Conservation (phyloP, 2,113 vertebrate genomes). For the Etheostoma cragini region DNA sequence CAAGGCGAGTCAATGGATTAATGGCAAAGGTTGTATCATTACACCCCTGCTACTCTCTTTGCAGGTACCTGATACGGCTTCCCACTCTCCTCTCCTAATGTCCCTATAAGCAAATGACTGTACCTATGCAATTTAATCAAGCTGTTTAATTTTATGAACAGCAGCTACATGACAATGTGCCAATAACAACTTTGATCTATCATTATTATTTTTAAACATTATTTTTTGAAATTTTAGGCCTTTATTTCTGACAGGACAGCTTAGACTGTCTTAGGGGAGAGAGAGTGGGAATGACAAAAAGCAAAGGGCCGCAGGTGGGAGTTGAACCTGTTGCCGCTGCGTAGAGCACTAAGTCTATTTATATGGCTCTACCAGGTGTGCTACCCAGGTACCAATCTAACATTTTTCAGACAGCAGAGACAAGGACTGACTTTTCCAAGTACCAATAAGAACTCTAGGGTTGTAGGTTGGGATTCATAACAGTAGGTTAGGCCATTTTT, state of each 20-base stretch:
- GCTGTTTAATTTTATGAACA: neutral
- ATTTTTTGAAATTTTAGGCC: too few species aligned
- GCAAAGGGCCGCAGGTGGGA: too few species aligned
- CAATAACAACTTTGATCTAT: neutral
- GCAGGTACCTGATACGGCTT: neutral
- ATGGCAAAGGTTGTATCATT: neutral
- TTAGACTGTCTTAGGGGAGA: too few species aligned
- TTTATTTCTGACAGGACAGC: too few species aligned
- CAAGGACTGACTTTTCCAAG: neutral
- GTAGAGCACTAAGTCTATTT: too few species aligned
- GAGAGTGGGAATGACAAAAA: too few species aligned
- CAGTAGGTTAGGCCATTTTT: too few species aligned
- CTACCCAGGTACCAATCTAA: neutral
- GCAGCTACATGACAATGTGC: neutral
- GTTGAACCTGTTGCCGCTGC: too few species aligned
- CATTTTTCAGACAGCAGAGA: neutral
- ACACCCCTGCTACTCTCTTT: neutral
- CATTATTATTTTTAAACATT: neutral
- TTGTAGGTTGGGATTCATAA: too few species aligned
- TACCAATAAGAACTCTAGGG: neutral
- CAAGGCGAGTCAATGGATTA: neutral
- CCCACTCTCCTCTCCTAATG: neutral
- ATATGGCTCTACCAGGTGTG: too few species aligned
- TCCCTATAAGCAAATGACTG: neutral
- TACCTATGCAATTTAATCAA: conserved; percentile 24